Evolutionary conservation across 2,888 invertebrate genomes (phyloP), one percentile per base, ranked within the genome.

Genomic region (Cephus pulcher): DNA sequence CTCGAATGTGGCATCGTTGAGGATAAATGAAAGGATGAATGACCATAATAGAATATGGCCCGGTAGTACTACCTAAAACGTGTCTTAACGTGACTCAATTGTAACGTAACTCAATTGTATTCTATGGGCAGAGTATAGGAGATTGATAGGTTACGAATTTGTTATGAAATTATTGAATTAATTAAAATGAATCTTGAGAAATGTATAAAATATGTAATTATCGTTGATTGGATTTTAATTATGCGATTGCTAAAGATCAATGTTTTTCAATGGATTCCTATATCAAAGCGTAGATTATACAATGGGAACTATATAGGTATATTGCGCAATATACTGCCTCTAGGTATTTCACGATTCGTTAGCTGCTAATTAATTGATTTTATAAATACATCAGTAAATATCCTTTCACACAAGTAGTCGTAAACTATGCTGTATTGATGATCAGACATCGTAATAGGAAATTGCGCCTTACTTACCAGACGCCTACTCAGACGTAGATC

Each of bases 401-500:
- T 56, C 56, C 23, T 56, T 23, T 56, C 56, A 6, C 56, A 9
- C 56, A 23, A 56, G 23, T 23, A 23, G 9, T 56, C 23, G 9
- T 9, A 56, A 23, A 9, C 40, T 6, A 40, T 56, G 9, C 23
- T 56, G 23, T 23, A 23, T 6, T 56, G 23, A 23, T 23, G 56
- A 56, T 23, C 56, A 2, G 56, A 56, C 56, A 23, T 23, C 56
- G 56, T 56, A 56, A 56, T 56, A 56, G 56, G 56, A 56, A 56
- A 56, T 56, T 56, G 56, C 56, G 56, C 9, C 35, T 73, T 79
- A 86, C 86, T 85, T 81, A 86, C 86, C 81, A 77, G 75, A 80
- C 77, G 81, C 79, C 78, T 71, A 80, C 76, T 75, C 73, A 79
- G 80, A 77, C 77, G 80, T 77, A 34, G 71, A 71, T 71, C 71